These are phyloP conservation scores for Adelosebastes latens DNA, from an alignment of 2,797 vertebrate species.

Conservation along the genomic window DNA sequence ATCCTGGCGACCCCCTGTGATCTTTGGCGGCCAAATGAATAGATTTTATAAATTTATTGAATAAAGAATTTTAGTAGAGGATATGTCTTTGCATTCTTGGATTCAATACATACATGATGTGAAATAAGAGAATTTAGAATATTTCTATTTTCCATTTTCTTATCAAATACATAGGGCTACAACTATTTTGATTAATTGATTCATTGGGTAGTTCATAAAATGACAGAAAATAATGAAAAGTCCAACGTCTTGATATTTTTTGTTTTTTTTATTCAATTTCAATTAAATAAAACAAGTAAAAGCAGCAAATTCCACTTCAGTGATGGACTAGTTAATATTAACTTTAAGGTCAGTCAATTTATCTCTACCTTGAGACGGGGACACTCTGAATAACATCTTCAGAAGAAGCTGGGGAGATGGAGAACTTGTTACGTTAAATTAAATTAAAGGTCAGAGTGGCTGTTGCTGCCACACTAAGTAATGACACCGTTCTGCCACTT, in stretches of 20 bases:
- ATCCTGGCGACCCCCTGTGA: no score
- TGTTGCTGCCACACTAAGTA: background rate
- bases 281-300: background rate
- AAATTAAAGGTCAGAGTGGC: constrained; percentile 23
- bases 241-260: no score
- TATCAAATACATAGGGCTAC: background rate
- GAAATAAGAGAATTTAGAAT: background rate
- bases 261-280: background rate
- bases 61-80: background rate
- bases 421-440: background rate
- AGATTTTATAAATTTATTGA: background rate
- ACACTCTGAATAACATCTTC: constrained; percentile 2
- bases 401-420: background rate
- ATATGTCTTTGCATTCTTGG: background rate
- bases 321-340: constrained; percentile 16
- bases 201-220: no score
- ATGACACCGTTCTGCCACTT: background rate
- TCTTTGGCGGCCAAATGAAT: no score
- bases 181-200: no score
- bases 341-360: constrained; percentile 8
- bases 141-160: background rate
- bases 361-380: constrained; percentile 18
- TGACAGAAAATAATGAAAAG: no score
- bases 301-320: background rate
- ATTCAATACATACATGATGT: background rate